phyloP scores from a whole-genome alignment of 2,888 invertebrate species.

The Tipula lateralis region DNA sequence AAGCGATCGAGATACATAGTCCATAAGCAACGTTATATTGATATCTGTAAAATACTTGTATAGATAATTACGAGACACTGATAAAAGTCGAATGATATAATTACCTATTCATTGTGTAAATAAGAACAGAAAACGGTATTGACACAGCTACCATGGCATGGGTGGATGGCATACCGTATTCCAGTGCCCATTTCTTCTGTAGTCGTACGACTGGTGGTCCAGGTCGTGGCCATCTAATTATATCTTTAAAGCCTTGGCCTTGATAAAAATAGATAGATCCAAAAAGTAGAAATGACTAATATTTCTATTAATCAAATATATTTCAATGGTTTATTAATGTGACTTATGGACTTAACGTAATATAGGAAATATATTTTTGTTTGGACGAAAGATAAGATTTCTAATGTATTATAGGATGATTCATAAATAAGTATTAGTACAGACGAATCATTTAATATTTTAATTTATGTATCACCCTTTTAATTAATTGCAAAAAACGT shows the following conservation, averaged over 20 bases:
- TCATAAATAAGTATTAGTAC: neutral
- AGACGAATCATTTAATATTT: neutral
- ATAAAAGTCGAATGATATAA: neutral
- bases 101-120: conserved; percentile 64
- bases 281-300: conserved; percentile 26
- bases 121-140: conserved; percentile 77
- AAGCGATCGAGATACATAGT: conserved; percentile 55
- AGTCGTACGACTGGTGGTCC: conserved; percentile 76
- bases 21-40: conserved; percentile 62
- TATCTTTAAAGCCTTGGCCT: conserved; percentile 86
- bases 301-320: neutral
- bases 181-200: conserved; percentile 82
- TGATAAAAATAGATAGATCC: neutral
- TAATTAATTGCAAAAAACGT: neutral
- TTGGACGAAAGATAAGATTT: neutral
- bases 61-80: neutral
- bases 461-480: neutral
- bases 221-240: conserved; percentile 82
- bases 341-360: conserved; percentile 11
- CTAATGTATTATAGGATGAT: neutral
- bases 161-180: conserved; percentile 94
- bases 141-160: conserved; percentile 89
- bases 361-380: neutral
- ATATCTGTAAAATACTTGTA: conserved; percentile 53
- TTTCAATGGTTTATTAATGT: neutral